Base-by-base conservation (phyloP, 2,888 invertebrate species). In the Cactoblastis cactorum region DNA sequence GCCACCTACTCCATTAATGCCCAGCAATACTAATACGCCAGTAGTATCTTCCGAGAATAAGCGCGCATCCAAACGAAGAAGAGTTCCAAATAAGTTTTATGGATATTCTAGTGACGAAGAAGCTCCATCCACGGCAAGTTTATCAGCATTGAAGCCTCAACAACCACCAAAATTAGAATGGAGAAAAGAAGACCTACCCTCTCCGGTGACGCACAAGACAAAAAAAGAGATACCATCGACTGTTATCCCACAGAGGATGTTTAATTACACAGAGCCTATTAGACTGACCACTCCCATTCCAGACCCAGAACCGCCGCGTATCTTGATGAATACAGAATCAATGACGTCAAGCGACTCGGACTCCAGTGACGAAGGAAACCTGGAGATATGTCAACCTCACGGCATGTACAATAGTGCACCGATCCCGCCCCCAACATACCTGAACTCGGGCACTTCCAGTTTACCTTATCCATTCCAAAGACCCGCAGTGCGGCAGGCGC, bases 101-200 rank as follows among this genome's bases (percentile, higher is more conserved):
- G 96, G 96, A 0, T 96, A 96, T 73, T 95, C 96, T 0, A 96
- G 96, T 73, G 96, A 96, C 62, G 96, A 96, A 65, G 96, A 96
- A 56, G 90, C 79, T 50, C 57, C 71, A 46, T 90, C 90, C 53
- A 45, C 83, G 3, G 22, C 91, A 18, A 84, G 91, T 9, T 57
- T 71, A 17, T 88, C 91, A 12, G 92, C 86, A 53, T 65, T 83
- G 14, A 79, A 89, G 66, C 93, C 93, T 1, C 92, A 91, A 60
- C 90, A 90, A 47, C 91, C 92, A 2, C 93, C 93, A 0, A 91
- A 92, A 61, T 73, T 93, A 12, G 95, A 95, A 63, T 95, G 95
- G 95, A 90, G 93, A 52, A 95, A 95, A 73, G 92, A 93, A 56
- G 94, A 95, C 65, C 75, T 92, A 51, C 93, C 93, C 1, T 91